Evolutionary conservation across 2,797 vertebrate genomes (phyloP).

Genomic region (Protosalanx chinensis): DNA sequence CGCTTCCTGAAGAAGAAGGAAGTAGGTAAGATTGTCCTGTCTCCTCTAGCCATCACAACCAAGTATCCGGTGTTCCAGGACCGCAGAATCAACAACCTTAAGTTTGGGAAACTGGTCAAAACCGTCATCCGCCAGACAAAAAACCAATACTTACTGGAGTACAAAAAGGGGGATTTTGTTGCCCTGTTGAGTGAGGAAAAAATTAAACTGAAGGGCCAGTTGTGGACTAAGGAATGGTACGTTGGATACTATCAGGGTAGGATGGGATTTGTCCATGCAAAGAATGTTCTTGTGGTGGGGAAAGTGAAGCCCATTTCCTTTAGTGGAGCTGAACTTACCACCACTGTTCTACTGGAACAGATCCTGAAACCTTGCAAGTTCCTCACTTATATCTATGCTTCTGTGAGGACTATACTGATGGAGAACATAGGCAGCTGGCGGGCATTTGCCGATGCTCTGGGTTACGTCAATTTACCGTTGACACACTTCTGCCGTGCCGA

Average conservation of each 20-base stretch:
- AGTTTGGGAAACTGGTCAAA: constrained; percentile 91
- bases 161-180: constrained; percentile 90
- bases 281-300: constrained; percentile 90
- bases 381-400: constrained; percentile 96
- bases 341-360: constrained; percentile 84
- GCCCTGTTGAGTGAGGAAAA: constrained; percentile 92
- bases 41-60: constrained; percentile 80
- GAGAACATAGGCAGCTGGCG: constrained; percentile 96
- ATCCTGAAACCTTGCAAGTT: constrained; percentile 93
- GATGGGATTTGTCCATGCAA: constrained; percentile 87
- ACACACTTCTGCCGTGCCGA: constrained; percentile 87
- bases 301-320: constrained; percentile 82
- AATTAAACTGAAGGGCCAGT: constrained; percentile 87
- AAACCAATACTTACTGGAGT: constrained; percentile 92
- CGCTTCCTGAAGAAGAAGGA: constrained; percentile 96
- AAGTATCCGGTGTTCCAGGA: constrained; percentile 93
- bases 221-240: constrained; percentile 98
- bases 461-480: constrained; percentile 84
- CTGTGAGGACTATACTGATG: constrained; percentile 91
- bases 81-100: constrained; percentile 80
- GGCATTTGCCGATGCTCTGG: constrained; percentile 86
- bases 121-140: constrained; percentile 91
- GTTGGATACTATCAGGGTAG: constrained; percentile 92
- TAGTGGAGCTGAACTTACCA: constrained; percentile 85
- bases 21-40: constrained; percentile 87